Evolutionary conservation across 2,888 invertebrate genomes (phyloP), one percentile per base, ranked within the genome.

Genomic region (Melipona bicolor): DNA sequence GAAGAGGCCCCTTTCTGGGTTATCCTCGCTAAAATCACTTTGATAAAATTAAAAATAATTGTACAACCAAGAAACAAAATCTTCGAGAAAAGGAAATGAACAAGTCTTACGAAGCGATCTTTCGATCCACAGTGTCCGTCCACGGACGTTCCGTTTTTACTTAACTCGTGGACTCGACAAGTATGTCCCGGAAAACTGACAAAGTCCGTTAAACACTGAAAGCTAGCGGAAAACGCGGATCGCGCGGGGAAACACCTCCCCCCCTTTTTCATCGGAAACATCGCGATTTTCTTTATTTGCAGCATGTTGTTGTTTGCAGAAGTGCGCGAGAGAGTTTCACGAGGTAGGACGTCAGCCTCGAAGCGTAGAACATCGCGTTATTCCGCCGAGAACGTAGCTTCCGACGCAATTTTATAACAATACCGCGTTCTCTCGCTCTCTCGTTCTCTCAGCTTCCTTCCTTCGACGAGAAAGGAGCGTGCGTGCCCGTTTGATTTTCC

Each of bases 391-490:
- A 64, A 74, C 59, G 64, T 59, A 59, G 81, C 59, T 74, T 69
- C 56, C 59, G 49, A 83, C 82, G 83, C 73, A 77, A 82, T 73
- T 83, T 82, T 77, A 49, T 78, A 73, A 82, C 64, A 74, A 77
- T 82, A 59, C 76, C n/a, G 17, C 9, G 4, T 19, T 24, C 2
- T 52, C n/a, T 59, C 27, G 17, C 32, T 24, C 5, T 52, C 24
- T 15, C 19, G 17, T 13, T 19, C 21, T 24, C n/a, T 4, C 32
- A 50, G 43, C 19, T 19, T 19, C 32, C 54, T 19, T 50, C 52
- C 19, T 19, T 19, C 32, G 19, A 13, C 15, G 43, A 43, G 43
- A 43, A 43, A 43, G 43, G 11, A 13, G 6, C 59, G 24, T 11
- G 49, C 24, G 49, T 61, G 36, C 64, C 4, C 27, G 68, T 32